Base-by-base conservation (phyloP, 2,888 invertebrate species). In the Pammene fasciana region DNA sequence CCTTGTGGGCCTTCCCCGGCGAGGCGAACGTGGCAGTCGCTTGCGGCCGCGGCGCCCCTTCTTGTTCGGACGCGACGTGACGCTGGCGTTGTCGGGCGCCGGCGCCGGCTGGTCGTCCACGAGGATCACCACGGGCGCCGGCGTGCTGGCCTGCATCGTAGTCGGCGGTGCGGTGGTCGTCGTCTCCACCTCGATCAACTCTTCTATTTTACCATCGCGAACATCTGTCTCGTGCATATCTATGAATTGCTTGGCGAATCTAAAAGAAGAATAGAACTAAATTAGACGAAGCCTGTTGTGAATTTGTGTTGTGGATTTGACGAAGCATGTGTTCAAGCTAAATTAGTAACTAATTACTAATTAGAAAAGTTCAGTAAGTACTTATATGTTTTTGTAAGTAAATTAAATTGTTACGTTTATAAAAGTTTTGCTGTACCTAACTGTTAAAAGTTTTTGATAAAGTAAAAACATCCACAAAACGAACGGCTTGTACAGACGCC, bases 241-340 rank as follows among this genome's bases (percentile, higher is more conserved):
- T 56, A 95, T 92, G 81, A 96, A 96, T 74, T 95, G 94, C 78
- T 95, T 95, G 10, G 95, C 95, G 80, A 96, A 95, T 78, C 94
- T 92, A 72, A 68, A 79, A 78, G 57, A 41, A 65, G 6, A 36
- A 36, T 11, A 5, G 10, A 13, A 2, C 43, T 43, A n/a, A n/a
- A n/a, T n/a, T n/a, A n/a, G n/a, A n/a, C n/a, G n/a, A n/a, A n/a
- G n/a, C n/a, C n/a, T n/a, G n/a, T n/a, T n/a, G n/a, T n/a, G n/a
- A n/a, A n/a, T n/a, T n/a, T n/a, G n/a, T n/a, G n/a, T n/a, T n/a
- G n/a, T n/a, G n/a, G n/a, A n/a, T n/a, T n/a, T n/a, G n/a, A n/a
- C n/a, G n/a, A n/a, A n/a, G n/a, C n/a, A n/a, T n/a, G n/a, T n/a
- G n/a, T n/a, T n/a, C n/a, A n/a, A n/a, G n/a, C n/a, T 13, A 43